Percentiles rank a stretch among this genome's conserved stretches.
Evolutionary conservation across 2,888 invertebrate species (phyloP).

Genomic region (Caenorhabditis sp.): DNA sequence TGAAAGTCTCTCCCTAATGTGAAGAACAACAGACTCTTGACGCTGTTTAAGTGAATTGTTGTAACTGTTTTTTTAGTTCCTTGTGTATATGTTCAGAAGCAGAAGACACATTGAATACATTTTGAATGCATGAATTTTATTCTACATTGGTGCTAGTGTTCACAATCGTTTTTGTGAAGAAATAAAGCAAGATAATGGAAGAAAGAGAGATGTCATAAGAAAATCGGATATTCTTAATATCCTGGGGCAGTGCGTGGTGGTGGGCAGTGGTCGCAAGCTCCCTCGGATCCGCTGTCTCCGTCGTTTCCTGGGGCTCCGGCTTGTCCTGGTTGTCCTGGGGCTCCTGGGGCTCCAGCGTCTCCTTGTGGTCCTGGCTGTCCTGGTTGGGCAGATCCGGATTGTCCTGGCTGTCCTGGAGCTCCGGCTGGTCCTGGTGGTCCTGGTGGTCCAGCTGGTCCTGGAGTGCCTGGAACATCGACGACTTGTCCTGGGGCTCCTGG

Average conservation of each 20-base stretch:
- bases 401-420: conserved; percentile 69
- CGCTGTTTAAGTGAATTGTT: background rate
- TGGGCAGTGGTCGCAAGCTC: conserved; percentile 74
- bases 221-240: conserved; percentile 61
- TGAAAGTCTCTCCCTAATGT: conserved; percentile 17
- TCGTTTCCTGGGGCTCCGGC: conserved; percentile 66
- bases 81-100: conserved; percentile 6
- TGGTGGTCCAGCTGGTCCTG: conserved; percentile 72
- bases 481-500: conserved; percentile 72
- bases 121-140: conserved; percentile 54
- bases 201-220: conserved; percentile 46
- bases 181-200: conserved; percentile 64
- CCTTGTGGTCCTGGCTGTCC: conserved; percentile 68
- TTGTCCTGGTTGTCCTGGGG: conserved; percentile 69
- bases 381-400: conserved; percentile 60
- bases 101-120: conserved; percentile 2
- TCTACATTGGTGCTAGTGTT: conserved; percentile 55
- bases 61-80: conserved; percentile 15
- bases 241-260: conserved; percentile 72
- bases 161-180: conserved; percentile 53
- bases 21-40: conserved; percentile 42
- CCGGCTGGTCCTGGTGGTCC: conserved; percentile 70
- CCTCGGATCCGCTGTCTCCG: conserved; percentile 64
- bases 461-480: conserved; percentile 67
- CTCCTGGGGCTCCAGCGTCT: conserved; percentile 68